Base-by-base conservation (phyloP, 2,113 vertebrate genomes). In the Coreoperca whiteheadi region DNA sequence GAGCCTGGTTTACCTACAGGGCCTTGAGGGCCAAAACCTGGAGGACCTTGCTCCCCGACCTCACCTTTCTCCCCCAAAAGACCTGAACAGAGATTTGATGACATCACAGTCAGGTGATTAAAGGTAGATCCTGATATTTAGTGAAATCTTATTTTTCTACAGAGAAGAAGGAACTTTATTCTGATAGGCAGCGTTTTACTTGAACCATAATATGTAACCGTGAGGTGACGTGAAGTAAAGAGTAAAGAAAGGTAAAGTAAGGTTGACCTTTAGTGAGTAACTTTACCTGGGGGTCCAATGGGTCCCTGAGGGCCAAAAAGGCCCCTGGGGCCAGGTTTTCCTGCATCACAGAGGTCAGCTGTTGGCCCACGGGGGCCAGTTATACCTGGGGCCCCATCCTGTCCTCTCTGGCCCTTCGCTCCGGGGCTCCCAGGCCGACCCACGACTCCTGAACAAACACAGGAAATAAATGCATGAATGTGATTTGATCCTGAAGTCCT, bases 41-140 rank as follows among this genome's bases (percentile, higher is more conserved):
- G 68, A 39, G 8, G 11, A 10, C 94, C 94, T 4, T 25, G 7
- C 6, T 18, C 54, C 6, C 95, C 95, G 0, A 6, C 5, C 1
- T 51, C 68, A 41, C 95, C 95, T 32, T 93, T 95, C 25, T 90
- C 80, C 25, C 95, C 95, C 12, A 0, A 1, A 61, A 3, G 82
- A 37, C 95, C 95, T 96, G 76, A 68, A 71, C 23, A 69, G 4
- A 53, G 68, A 56, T 25, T 28, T 23, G 15, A 46, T 30, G 7
- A 61, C 10, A 28, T 28, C 11, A 56, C 8, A 74, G 9, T 46
- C 43, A 46, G 14, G 43, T 46, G 48, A 50, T 18, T 50, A 50
- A 6, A 50, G 15, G 43, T 16, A 46, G 18, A 50, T 20, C 12
- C 43, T 4, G 43, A 50, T 50, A 50, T 50, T 50, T 20, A 6